Percentiles rank a stretch among this genome's conserved stretches.
Conservation (phyloP, 2,113 vertebrate genomes). For the Calyptommatus sinebrachiatus region DNA sequence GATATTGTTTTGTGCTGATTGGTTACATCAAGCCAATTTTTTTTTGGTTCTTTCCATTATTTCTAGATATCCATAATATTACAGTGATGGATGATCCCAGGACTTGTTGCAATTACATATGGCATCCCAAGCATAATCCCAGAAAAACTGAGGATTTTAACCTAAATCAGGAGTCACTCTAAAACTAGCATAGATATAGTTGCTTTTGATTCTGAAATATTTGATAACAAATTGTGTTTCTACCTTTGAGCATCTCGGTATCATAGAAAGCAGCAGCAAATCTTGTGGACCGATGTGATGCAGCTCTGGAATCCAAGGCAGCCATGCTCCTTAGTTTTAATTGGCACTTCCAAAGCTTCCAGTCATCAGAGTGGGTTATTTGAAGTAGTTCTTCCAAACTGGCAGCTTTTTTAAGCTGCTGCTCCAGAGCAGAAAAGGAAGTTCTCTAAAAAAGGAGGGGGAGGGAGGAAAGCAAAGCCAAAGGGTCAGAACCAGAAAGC, state of each 20-base stretch:
- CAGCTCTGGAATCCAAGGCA: slow-evolving; percentile 71
- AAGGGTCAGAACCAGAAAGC: too few relatives aligned
- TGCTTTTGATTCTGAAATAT: background rate
- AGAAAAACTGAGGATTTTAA: too few relatives aligned
- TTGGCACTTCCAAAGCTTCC: slow-evolving; percentile 94
- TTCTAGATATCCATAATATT: too few relatives aligned
- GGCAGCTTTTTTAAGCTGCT: slow-evolving; percentile 83
- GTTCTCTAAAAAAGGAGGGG: slow-evolving; percentile 56
- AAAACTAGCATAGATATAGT: background rate
- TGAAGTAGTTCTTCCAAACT: slow-evolving; percentile 89
- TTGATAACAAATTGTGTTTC: slow-evolving; percentile 7
- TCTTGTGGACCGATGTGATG: slow-evolving; percentile 87
- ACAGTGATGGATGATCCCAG: too few relatives aligned
- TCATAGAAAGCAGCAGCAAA: slow-evolving; percentile 91
- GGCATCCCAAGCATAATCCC: too few relatives aligned
- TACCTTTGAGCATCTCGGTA: slow-evolving; percentile 91
- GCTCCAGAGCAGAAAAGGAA: slow-evolving; percentile 75
- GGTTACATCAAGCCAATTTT: too few relatives aligned
- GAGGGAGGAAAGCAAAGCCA: background rate
- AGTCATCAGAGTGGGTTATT: slow-evolving; percentile 88
- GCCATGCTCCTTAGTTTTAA: slow-evolving; percentile 81
- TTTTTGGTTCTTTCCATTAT: too few relatives aligned
- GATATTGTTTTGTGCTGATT: too few relatives aligned
- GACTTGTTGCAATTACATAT: too few relatives aligned
- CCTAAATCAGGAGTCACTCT: too few relatives aligned